Conservation (phyloP, 1,140 invertebrate species). For the Lordiphosa collinella region DNA sequence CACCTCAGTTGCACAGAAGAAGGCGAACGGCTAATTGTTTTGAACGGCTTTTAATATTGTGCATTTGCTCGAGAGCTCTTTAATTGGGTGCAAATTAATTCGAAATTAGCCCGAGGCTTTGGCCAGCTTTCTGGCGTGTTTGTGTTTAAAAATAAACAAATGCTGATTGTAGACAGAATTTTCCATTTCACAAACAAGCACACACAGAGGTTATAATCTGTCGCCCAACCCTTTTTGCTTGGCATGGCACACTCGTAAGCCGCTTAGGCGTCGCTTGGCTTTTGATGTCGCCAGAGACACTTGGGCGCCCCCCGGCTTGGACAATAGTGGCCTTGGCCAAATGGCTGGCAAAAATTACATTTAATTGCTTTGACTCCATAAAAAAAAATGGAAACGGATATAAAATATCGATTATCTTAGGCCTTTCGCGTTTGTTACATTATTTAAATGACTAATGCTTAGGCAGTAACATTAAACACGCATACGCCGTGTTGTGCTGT, state of each 20-base stretch:
- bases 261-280: slow-evolving; percentile 1
- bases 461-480: slow-evolving; percentile 37
- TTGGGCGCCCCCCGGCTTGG: slow-evolving; percentile 20
- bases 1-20: slow-evolving; percentile 25
- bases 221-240: slow-evolving; percentile 23
- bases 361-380: slow-evolving; percentile 56
- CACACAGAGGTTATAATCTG: slow-evolving; percentile 24
- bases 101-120: slow-evolving; percentile 38
- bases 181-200: slow-evolving; percentile 3
- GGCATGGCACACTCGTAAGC: slow-evolving; percentile 11
- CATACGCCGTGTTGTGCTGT: slow-evolving; percentile 42
- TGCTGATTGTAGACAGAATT: slow-evolving; percentile 21
- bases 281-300: slow-evolving; percentile 20
- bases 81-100: slow-evolving; percentile 57
- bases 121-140: slow-evolving; percentile 15
- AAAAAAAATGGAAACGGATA: slow-evolving; percentile 21
- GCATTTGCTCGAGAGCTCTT: slow-evolving; percentile 12
- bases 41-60: slow-evolving; percentile 9
- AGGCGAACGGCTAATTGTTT: background rate
- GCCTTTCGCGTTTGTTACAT: slow-evolving; percentile 42
- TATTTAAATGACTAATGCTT: slow-evolving; percentile 55
- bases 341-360: slow-evolving; percentile 36
- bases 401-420: slow-evolving; percentile 20
- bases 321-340: slow-evolving; percentile 21
- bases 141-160: slow-evolving; percentile 30